Conservation (phyloP, 2,797 vertebrate genomes). For the Bucorvus abyssinicus region DNA sequence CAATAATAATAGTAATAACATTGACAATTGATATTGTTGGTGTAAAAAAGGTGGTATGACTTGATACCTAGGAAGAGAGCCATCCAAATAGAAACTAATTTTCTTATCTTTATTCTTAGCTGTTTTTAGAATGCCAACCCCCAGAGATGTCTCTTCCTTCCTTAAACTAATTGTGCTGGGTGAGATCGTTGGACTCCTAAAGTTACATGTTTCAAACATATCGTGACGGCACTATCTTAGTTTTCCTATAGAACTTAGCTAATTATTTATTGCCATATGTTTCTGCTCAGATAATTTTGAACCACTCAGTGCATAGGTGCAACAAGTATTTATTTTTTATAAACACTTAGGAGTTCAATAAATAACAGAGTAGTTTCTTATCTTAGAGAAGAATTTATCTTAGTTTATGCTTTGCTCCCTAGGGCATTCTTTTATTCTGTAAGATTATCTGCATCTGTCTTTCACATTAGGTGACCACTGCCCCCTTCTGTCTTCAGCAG, state of each 20-base stretch:
- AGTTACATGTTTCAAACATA: neutral
- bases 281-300: constrained; percentile 4
- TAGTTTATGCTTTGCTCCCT: neutral
- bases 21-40: neutral
- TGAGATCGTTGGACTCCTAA: neutral
- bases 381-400: neutral
- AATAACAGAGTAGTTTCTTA: neutral
- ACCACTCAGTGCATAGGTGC: neutral
- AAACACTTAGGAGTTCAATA: constrained; percentile 6
- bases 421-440: neutral
- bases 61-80: neutral
- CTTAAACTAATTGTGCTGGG: neutral
- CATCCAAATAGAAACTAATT: neutral
- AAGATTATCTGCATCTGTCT: neutral
- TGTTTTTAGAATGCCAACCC: neutral
- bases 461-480: neutral
- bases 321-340: constrained; percentile 23
- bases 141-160: neutral
- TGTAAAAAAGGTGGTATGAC: neutral
- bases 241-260: constrained; percentile 1
- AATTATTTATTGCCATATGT: neutral
- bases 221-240: neutral
- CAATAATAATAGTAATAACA: neutral
- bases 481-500: neutral
- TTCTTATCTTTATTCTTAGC: neutral